Conservation (phyloP, 2,113 vertebrate genomes). For the Tenebrosternarchus preto region DNA sequence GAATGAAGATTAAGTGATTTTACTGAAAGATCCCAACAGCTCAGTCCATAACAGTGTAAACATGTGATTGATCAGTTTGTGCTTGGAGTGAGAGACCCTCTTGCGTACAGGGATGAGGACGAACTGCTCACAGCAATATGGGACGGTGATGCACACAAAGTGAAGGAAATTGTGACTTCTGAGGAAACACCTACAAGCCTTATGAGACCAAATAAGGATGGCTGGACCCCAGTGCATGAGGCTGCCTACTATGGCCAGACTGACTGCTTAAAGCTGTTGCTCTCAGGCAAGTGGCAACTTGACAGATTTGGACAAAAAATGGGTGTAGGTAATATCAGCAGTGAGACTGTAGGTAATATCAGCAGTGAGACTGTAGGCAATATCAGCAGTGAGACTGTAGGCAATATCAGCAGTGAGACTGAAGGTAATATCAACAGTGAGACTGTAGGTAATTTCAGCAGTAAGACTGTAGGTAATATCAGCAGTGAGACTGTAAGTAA, state of each 20-base stretch:
- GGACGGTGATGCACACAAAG: conserved; percentile 61
- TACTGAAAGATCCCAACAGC: neutral
- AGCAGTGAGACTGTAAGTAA: neutral
- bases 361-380: neutral
- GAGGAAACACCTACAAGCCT: neutral
- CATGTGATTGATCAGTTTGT: neutral
- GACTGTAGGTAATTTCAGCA: too few relatives aligned
- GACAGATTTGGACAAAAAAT: too few relatives aligned
- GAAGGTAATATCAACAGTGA: too few relatives aligned
- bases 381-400: neutral
- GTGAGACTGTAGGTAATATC: neutral
- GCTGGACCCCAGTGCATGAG: conserved; percentile 71
- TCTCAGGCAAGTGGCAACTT: conserved; percentile 67
- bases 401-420: neutral
- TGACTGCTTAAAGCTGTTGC: conserved; percentile 74
- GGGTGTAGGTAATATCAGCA: neutral
- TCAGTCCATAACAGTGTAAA: neutral
- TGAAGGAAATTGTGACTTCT: conserved; percentile 47
- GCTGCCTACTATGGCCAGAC: conserved; percentile 79
- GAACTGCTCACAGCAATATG: conserved; percentile 75
- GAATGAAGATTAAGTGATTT: too few relatives aligned
- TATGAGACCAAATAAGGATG: neutral
- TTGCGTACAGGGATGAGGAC: conserved; percentile 69
- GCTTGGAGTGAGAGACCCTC: conserved; percentile 12
- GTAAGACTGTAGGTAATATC: neutral